A percentile compares a stretch with the other conserved stretches of the same genome.
These are phyloP conservation scores for Spodoptera picta DNA, from an alignment of 2,888 invertebrate species.

Conservation along the genomic window DNA sequence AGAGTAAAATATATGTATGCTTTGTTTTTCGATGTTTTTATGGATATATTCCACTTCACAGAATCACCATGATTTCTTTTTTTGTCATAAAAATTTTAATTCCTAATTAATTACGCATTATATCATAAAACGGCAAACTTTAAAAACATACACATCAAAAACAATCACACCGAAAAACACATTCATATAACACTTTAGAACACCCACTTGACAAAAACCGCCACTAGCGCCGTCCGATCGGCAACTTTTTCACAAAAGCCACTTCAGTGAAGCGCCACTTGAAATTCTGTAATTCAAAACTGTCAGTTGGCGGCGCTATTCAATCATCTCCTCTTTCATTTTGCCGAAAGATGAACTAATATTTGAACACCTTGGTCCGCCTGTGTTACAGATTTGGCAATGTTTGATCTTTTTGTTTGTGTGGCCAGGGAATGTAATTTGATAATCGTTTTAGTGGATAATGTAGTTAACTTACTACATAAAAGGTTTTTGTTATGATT, in stretches of 20 bases:
- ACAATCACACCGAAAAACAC: background rate
- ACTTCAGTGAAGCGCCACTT: constrained; percentile 50
- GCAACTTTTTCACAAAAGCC: constrained; percentile 46
- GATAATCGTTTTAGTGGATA: constrained; percentile 12
- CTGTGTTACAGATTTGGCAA: constrained; percentile 44
- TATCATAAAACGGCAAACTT: background rate
- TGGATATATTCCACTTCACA: too few species aligned
- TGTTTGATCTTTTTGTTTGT: constrained; percentile 26
- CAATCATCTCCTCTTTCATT: constrained; percentile 66
- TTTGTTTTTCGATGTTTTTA: too few species aligned
- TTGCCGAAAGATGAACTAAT: constrained; percentile 69
- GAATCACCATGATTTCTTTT: too few species aligned
- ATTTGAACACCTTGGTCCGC: constrained; percentile 76
- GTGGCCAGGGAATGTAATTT: constrained; percentile 37
- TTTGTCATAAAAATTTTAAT: too few species aligned
- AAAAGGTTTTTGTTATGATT: too few species aligned
- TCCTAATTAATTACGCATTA: background rate
- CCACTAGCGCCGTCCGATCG: constrained; percentile 1
- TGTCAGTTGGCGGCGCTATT: constrained; percentile 55
- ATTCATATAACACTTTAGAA: constrained; percentile 1
- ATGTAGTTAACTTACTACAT: background rate
- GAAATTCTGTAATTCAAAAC: constrained; percentile 48
- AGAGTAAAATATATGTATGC: too few species aligned
- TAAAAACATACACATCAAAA: background rate
- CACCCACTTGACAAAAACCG: constrained; percentile 3